Conservation (phyloP, 2,797 vertebrate genomes). For the Rallus crepitans region DNA sequence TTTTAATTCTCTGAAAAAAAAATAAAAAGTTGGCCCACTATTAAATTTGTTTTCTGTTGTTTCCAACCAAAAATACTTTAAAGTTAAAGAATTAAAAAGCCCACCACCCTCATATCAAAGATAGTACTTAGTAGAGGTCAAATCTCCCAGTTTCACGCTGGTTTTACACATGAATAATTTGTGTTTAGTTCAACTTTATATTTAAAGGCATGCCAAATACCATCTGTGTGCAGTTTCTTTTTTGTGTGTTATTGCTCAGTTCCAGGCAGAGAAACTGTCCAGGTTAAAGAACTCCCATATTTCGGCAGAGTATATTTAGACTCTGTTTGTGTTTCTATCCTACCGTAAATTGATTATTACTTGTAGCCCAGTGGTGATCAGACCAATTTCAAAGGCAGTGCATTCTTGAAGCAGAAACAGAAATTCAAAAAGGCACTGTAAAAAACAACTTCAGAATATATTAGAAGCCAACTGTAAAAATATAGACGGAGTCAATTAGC, state of each 20-base stretch:
- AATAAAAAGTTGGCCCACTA: slow-evolving; percentile 3
- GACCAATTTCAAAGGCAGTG: slow-evolving; percentile 25
- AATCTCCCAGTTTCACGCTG: slow-evolving; percentile 16
- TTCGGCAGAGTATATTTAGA: slow-evolving; percentile 27
- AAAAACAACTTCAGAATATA: slow-evolving; percentile 35
- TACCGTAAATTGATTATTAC: background rate
- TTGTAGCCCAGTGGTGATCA: background rate
- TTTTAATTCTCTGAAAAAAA: slow-evolving; percentile 25
- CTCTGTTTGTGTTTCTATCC: slow-evolving; percentile 12
- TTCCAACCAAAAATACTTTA: slow-evolving; percentile 47
- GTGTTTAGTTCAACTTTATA: slow-evolving; percentile 11
- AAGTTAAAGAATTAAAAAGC: background rate
- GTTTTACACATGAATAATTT: slow-evolving; percentile 1
- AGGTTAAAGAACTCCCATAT: slow-evolving; percentile 3
- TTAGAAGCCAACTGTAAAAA: slow-evolving; percentile 69
- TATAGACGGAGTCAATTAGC: slow-evolving; percentile 63
- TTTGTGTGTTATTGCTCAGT: slow-evolving; percentile 7
- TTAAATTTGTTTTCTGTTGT: slow-evolving; percentile 25
- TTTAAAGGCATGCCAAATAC: slow-evolving; percentile 31
- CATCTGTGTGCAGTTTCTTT: slow-evolving; percentile 19
- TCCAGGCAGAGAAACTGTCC: background rate
- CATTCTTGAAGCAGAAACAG: slow-evolving; percentile 39
- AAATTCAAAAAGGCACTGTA: slow-evolving; percentile 31
- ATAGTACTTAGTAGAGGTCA: background rate
- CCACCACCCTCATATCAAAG: background rate